Percentiles rank a stretch among this genome's conserved stretches.
Conservation (phyloP, 2,113 vertebrate species). For the Isurus oxyrinchus region DNA sequence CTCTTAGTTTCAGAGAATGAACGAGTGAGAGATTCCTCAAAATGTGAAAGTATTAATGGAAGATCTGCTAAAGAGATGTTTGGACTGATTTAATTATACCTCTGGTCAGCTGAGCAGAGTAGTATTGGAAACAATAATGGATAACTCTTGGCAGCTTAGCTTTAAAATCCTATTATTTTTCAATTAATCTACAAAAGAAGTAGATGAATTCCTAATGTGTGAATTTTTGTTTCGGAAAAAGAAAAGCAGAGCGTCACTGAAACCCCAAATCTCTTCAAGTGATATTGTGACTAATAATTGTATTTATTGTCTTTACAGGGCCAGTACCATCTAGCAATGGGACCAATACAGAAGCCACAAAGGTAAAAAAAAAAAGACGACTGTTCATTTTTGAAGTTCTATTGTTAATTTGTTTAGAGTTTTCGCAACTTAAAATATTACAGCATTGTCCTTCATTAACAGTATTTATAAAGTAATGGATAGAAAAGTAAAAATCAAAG, state of each 20-base stretch:
- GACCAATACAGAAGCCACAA: neutral
- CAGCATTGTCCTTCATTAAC: neutral
- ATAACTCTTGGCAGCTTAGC: neutral
- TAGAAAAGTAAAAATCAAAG: neutral
- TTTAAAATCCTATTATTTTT: neutral
- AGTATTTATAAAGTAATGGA: neutral
- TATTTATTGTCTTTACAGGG: neutral
- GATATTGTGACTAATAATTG: neutral
- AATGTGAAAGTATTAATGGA: neutral
- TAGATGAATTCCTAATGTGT: neutral
- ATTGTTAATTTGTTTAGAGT: neutral
- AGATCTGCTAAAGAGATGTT: neutral
- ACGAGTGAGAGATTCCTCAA: neutral
- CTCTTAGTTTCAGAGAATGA: neutral
- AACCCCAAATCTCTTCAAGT: neutral
- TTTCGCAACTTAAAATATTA: neutral
- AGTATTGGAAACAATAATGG: neutral
- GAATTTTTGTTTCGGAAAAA: neutral
- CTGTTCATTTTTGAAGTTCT: neutral
- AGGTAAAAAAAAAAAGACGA: neutral
- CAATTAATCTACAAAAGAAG: neutral
- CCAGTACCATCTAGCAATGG: neutral
- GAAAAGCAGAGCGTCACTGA: neutral
- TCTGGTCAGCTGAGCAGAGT: neutral
- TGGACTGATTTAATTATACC: neutral